Evolutionary conservation across 2,113 vertebrate species (phyloP), one percentile per base, ranked within the genome.

Genomic region (Triplophysa tibetana): DNA sequence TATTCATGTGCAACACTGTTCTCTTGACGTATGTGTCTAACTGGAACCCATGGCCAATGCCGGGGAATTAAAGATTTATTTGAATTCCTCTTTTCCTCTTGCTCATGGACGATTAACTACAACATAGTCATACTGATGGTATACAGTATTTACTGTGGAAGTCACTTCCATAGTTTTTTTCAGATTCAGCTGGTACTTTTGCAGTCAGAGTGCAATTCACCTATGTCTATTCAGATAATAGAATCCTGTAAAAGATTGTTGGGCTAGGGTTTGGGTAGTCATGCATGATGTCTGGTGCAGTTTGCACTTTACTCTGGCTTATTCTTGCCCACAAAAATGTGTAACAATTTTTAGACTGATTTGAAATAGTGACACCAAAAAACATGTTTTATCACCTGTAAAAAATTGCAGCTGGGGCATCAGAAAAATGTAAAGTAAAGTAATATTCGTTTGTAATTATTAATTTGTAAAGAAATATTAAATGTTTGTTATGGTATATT

Each of bases 81-180:
- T 16, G 24, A 75, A 67, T 79, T 79, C 64, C 81, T 79, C 54
- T 38, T 79, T 64, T 82, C 16, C 65, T 67, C 23, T 63, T 13
- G n/a, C 64, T 78, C 43, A 79, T 33, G 64, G 70, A 69, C 77
- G 52, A 70, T 82, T 82, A 82, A 60, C 66, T 75, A 83, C 56
- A 50, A 70, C 69, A 38, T 33, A 80, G n/a, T 70, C 82, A 76
- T 54, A 26, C 41, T 48, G 16, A 0, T 29, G 41, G 14, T 26
- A 26, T 74, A 24, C 24, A 24, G 24, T 24, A 60, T 26, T 58
- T 64, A 43, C 52, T 38, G 62, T 48, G 33, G 58, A 21, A 62
- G 72, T 62, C 38, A 12, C 21, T 45, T n/a, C 54, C 54, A 58
- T 10, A 8, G 0, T 54, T 58, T 58, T 24, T 19, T 21, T 58